phyloP scores from a whole-genome alignment of 2,113 vertebrate genomes.

The Oreochromis tanganicae region DNA sequence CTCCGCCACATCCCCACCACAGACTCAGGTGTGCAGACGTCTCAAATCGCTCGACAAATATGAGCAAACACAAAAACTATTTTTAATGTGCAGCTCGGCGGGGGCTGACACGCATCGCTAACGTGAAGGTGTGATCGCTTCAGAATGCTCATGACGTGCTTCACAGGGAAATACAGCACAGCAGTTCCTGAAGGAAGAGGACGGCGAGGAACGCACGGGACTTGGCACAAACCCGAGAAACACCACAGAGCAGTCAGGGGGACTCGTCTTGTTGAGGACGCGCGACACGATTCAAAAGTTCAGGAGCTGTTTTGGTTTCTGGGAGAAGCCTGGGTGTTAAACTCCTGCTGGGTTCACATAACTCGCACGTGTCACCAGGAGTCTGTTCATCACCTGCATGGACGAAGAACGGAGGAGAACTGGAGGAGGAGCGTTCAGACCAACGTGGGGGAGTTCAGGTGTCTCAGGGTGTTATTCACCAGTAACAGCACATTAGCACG shows the following conservation, averaged over 20 bases:
- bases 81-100: neutral
- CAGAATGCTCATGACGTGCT: neutral
- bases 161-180: neutral
- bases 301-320: neutral
- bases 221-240: neutral
- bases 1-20: neutral
- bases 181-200: neutral
- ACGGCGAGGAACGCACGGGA: neutral
- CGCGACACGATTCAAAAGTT: neutral
- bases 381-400: neutral
- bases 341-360: neutral
- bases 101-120: neutral
- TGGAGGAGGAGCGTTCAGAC: neutral
- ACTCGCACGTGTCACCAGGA: neutral
- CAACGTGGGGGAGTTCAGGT: neutral
- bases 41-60: neutral
- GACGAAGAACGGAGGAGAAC: neutral
- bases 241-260: neutral
- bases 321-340: neutral
- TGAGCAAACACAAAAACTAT: accelerated
- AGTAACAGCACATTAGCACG: neutral
- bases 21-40: neutral
- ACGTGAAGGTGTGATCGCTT: neutral
- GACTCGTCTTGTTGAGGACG: neutral
- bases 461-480: neutral